Evolutionary conservation across 2,888 invertebrate genomes (phyloP), one percentile per base, ranked within the genome.

Genomic region (Netelia fuscicornis): DNA sequence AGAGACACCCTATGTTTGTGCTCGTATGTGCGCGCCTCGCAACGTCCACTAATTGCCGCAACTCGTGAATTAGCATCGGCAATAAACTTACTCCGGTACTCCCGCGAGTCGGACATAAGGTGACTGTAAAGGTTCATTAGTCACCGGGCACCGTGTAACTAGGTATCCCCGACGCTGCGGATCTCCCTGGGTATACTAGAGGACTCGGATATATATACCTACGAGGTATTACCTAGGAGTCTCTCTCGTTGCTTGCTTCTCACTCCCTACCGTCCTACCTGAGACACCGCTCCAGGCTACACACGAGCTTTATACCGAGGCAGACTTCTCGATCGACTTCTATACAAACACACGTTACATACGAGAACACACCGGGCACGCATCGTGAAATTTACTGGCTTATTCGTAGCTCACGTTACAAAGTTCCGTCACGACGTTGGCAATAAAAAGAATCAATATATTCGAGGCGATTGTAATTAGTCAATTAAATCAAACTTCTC

Each of bases 41-140:
- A 77, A 79, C 86, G 76, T 87, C 86, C 89, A 89, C 91, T 92
- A 92, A 92, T 92, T 92, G 92, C 91, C 88, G 88, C 88, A 89
- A 89, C 91, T 90, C 86, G 90, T 89, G 91, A 92, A 92, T 92
- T 92, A 92, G 91, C 91, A 91, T 92, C 90, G 87, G 92, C 91
- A 91, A 92, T 92, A 92, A 92, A 92, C 91, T 91, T 87, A 88
- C 87, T 87, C 83, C 76, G 82, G 88, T 89, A 87, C 88, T 89
- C 87, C 85, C 83, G 86, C 85, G 87, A 90, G 90, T 89, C 87
- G 88, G 89, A 91, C 90, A 90, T 90, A 91, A 91, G 91, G 89
- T 90, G 91, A 91, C 91, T 91, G 91, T 91, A 91, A 91, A 92
- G 92, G 91, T 92, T 92, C 92, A 91, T 92, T 92, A 92, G 92